These are phyloP conservation scores for Aphelinus certus DNA, from an alignment of 1,140 invertebrate species.

Conservation along the genomic window DNA sequence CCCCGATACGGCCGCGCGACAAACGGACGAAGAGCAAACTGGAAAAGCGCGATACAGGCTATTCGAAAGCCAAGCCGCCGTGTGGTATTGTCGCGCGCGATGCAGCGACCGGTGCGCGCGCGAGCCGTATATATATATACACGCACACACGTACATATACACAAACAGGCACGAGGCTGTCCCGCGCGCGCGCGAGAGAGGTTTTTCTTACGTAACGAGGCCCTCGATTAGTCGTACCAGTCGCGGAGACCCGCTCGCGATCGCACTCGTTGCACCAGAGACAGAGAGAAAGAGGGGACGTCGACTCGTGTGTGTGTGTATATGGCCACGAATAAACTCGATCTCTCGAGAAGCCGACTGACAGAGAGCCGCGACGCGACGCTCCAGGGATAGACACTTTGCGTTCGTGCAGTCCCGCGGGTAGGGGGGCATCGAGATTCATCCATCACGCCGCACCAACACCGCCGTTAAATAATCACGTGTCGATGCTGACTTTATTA, in stretches of 20 bases:
- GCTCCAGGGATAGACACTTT: not conserved
- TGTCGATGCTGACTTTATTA: constrained; percentile 13
- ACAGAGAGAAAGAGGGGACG: constrained; percentile 20
- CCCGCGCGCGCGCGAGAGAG: not conserved
- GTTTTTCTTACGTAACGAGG: constrained; percentile 43
- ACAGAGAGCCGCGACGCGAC: not conserved
- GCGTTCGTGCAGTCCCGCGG: not conserved
- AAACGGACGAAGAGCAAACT: no score
- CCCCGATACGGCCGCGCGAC: no score
- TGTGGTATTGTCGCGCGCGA: no score
- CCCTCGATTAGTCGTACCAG: constrained; percentile 44
- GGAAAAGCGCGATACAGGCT: no score
- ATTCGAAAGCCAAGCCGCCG: no score
- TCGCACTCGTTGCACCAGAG: no score
- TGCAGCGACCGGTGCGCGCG: not conserved
- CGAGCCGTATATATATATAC: constrained; percentile 1
- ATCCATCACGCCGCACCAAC: no score
- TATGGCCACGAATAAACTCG: no score
- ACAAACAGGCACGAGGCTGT: not conserved
- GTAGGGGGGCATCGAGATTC: no score
- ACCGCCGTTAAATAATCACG: constrained; percentile 16
- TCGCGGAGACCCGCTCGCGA: not conserved
- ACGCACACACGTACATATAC: not conserved
- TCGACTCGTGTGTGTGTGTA: constrained; percentile 14
- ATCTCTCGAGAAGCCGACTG: not conserved